These are phyloP conservation scores for Symphodus melops DNA, from an alignment of 2,113 vertebrate species.

Conservation along the genomic window DNA sequence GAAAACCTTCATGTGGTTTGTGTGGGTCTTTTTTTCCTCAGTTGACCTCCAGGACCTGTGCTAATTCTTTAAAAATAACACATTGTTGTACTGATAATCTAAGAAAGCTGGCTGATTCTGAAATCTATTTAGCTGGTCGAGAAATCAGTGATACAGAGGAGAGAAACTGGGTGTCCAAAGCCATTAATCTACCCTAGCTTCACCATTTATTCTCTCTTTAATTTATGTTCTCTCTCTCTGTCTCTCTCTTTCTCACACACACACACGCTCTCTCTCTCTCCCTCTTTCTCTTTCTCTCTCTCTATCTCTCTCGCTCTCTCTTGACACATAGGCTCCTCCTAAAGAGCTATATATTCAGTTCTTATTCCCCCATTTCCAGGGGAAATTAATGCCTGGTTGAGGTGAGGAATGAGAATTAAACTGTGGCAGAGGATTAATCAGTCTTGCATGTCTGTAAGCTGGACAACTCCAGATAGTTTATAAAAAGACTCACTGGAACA, in stretches of 20 bases:
- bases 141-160: conserved; percentile 37
- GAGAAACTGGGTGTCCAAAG: conserved; percentile 52
- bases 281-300: conserved; percentile 1
- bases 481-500: conserved; percentile 41
- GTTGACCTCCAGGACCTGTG: conserved; percentile 23
- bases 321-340: conserved; percentile 33
- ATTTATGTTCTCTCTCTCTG: neutral
- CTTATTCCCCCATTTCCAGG: conserved; percentile 42
- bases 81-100: conserved; percentile 34
- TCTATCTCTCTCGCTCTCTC: conserved; percentile 23
- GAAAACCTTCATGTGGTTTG: conserved; percentile 12
- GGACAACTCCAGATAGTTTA: conserved; percentile 46
- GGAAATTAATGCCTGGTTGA: conserved; percentile 55
- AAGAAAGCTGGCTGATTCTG: conserved; percentile 34
- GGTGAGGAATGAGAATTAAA: conserved; percentile 47
- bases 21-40: conserved; percentile 20
- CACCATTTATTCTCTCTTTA: conserved; percentile 15
- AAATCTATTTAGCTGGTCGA: conserved; percentile 39
- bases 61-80: conserved; percentile 26
- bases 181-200: conserved; percentile 53
- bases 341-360: conserved; percentile 51
- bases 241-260: neutral
- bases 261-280: neutral
- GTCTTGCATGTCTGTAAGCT: conserved; percentile 32
- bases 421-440: conserved; percentile 53